A percentile compares a stretch with the other conserved stretches of the same genome.
These are phyloP conservation scores for Campopleginae sp. DNA, from an alignment of 2,888 invertebrate species.

Conservation along the genomic window DNA sequence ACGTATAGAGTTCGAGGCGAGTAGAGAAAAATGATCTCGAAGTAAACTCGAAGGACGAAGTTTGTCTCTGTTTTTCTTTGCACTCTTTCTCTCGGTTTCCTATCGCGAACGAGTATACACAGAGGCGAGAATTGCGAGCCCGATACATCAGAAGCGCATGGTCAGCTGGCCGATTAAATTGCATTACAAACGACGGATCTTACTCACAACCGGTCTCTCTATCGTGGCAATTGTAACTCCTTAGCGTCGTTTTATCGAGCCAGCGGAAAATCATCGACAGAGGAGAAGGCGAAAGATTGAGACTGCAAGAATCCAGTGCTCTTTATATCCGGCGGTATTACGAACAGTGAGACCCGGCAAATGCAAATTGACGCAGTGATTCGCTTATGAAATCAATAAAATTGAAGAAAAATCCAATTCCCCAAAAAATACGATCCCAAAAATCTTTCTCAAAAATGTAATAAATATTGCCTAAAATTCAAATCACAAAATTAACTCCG, in stretches of 20 bases:
- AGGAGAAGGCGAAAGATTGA: not conserved
- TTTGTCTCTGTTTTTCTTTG: conserved; percentile 15
- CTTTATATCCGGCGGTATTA: not conserved
- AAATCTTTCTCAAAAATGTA: not conserved
- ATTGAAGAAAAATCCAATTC: not conserved
- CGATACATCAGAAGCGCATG: conserved; percentile 71
- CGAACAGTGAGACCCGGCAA: not conserved
- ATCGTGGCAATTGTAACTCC: conserved; percentile 17
- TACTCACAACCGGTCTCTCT: conserved; percentile 43
- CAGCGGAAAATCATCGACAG: not conserved
- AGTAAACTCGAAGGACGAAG: conserved; percentile 68
- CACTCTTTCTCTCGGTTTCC: conserved; percentile 17
- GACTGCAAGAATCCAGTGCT: not conserved
- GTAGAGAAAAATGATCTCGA: conserved; percentile 51
- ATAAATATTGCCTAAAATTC: no score
- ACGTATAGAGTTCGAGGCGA: conserved; percentile 16
- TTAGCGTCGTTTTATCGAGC: conserved; percentile 47
- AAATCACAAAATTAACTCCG: no score
- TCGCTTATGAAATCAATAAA: not conserved
- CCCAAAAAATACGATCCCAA: not conserved
- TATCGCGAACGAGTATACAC: conserved; percentile 39
- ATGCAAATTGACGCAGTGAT: not conserved
- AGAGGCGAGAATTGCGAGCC: conserved; percentile 69
- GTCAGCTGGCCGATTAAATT: conserved; percentile 74
- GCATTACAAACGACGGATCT: conserved; percentile 75